phyloP scores from a whole-genome alignment of 2,113 vertebrate species.

The Bujurquina vittata region DNA sequence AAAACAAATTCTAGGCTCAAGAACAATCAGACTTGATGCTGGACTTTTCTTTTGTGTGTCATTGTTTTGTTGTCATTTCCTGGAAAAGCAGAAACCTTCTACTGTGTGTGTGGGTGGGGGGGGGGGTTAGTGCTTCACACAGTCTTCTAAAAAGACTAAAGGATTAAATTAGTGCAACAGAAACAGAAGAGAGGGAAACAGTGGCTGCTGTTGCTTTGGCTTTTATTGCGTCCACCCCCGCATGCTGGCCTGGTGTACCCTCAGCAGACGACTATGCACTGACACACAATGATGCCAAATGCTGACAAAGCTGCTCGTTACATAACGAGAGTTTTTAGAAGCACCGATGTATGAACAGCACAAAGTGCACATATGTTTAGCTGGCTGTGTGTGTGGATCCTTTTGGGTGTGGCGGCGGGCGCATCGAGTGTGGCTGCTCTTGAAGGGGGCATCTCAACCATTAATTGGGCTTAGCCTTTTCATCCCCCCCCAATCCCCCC shows the following conservation, averaged over 20 bases:
- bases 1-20: background rate
- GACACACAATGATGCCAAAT: background rate
- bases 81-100: background rate
- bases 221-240: background rate
- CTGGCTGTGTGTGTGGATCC: slow-evolving; percentile 13
- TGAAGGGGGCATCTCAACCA: slow-evolving; percentile 55
- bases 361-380: slow-evolving; percentile 23
- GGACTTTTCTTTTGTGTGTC: background rate
- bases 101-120: too few relatives aligned
- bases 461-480: slow-evolving; percentile 65
- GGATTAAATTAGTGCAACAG: background rate
- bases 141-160: background rate
- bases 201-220: background rate
- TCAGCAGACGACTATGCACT: slow-evolving; percentile 1
- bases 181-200: background rate
- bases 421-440: slow-evolving; percentile 27
- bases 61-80: background rate
- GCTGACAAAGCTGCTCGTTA: slow-evolving; percentile 36
- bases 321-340: slow-evolving; percentile 13
- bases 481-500: slow-evolving; percentile 24
- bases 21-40: background rate
- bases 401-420: slow-evolving; percentile 51
- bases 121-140: background rate
- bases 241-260: background rate
- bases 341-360: background rate